Conservation (phyloP, 2,888 invertebrate species). For the Fragum whitleyi region DNA sequence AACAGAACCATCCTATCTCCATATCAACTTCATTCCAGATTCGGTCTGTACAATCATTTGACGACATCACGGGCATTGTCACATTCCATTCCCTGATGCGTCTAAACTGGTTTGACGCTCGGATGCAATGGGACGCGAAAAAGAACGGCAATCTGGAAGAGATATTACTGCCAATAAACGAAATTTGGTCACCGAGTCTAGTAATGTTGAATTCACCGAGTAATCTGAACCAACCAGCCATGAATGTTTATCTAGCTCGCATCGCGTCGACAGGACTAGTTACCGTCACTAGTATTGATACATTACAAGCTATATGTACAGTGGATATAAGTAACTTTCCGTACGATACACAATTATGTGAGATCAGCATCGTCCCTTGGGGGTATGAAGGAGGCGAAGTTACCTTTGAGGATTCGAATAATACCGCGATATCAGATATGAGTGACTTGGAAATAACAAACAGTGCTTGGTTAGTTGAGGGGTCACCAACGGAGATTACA, state of each 20-base stretch:
- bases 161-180: constrained; percentile 28
- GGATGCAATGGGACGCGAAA: constrained; percentile 45
- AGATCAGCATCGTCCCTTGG: background rate
- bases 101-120: constrained; percentile 53
- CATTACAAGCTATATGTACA: background rate
- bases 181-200: constrained; percentile 59
- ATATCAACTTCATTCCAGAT: constrained; percentile 42
- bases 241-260: background rate
- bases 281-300: background rate
- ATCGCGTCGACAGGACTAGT: background rate
- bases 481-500: background rate
- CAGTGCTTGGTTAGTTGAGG: constrained; percentile 13
- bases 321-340: constrained; percentile 16
- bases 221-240: background rate
- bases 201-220: constrained; percentile 35
- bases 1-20: constrained; percentile 17
- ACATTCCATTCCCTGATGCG: constrained; percentile 46
- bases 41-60: constrained; percentile 48
- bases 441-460: background rate
- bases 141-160: constrained; percentile 20
- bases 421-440: background rate
- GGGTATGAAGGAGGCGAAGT: constrained; percentile 2
- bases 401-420: background rate
- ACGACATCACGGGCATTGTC: constrained; percentile 58
- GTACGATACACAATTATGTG: constrained; percentile 14